These are phyloP conservation scores for Stenurella melanura DNA, from an alignment of 2,888 invertebrate genomes.

Conservation along the genomic window DNA sequence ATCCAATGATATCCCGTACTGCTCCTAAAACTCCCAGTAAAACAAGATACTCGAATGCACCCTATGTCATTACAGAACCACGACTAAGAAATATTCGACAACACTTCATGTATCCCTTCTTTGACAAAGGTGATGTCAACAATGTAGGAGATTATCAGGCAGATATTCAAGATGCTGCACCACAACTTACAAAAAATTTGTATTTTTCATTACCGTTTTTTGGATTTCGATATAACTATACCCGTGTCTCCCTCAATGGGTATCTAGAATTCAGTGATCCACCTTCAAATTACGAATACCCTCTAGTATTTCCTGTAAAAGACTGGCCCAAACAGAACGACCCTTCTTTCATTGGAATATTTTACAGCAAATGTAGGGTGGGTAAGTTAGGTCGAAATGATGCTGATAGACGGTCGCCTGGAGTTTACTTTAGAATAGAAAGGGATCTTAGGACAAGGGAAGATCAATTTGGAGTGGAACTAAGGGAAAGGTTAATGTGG, in stretches of 20 bases:
- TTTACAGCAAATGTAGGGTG: constrained; percentile 88
- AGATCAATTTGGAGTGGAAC: constrained; percentile 89
- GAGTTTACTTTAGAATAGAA: constrained; percentile 87
- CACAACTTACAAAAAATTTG: constrained; percentile 92
- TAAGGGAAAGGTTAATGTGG: constrained; percentile 90
- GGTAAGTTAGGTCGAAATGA: constrained; percentile 80
- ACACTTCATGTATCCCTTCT: constrained; percentile 91
- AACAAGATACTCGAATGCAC: constrained; percentile 74
- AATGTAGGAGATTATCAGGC: constrained; percentile 86
- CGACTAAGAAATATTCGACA: constrained; percentile 83
- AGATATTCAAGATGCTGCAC: constrained; percentile 88
- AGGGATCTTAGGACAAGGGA: constrained; percentile 83
- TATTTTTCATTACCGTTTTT: constrained; percentile 95
- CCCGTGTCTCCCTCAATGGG: constrained; percentile 80
- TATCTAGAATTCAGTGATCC: constrained; percentile 91
- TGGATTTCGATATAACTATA: constrained; percentile 91
- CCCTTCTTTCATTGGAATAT: constrained; percentile 95
- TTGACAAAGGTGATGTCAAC: constrained; percentile 83
- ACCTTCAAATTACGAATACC: constrained; percentile 88
- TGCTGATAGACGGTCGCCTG: constrained; percentile 84
- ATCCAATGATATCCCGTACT: constrained; percentile 71
- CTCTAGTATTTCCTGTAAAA: constrained; percentile 87
- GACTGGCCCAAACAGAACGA: constrained; percentile 92
- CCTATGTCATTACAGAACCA: constrained; percentile 80
- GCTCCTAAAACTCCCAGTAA: constrained; percentile 74